These are phyloP conservation scores for Sebastes diaconus DNA, from an alignment of 2,797 vertebrate species.

Conservation along the genomic window DNA sequence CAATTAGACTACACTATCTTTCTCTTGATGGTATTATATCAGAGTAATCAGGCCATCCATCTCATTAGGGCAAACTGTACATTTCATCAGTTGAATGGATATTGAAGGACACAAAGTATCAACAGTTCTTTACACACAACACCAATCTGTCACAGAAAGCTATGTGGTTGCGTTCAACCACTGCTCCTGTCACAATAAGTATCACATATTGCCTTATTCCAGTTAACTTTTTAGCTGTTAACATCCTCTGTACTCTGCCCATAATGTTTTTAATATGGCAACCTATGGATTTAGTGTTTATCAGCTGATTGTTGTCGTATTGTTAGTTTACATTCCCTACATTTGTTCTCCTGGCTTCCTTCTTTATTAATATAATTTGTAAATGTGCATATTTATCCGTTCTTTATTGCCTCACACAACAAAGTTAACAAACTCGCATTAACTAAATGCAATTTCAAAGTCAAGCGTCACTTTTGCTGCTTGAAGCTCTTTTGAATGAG, in stretches of 20 bases:
- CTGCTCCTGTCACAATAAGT: not conserved
- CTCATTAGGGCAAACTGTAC: not conserved
- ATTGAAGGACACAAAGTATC: not conserved
- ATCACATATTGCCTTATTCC: not conserved
- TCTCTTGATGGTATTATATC: constrained; percentile 10
- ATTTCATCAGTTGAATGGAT: constrained; percentile 17
- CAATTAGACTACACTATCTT: constrained; percentile 36
- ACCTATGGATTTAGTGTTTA: not conserved
- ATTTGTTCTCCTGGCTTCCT: not conserved
- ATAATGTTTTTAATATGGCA: not conserved
- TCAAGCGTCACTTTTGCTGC: constrained; percentile 64
- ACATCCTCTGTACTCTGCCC: not conserved
- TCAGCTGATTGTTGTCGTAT: not conserved
- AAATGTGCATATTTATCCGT: not conserved
- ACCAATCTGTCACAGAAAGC: not conserved
- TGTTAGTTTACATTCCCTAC: not conserved
- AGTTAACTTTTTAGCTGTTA: not conserved
- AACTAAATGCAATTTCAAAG: constrained; percentile 62
- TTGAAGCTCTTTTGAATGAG: constrained; percentile 70
- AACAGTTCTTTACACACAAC: not conserved
- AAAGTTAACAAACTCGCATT: constrained; percentile 43
- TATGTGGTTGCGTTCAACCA: not conserved
- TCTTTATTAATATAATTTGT: not conserved
- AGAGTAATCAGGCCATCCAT: constrained; percentile 52
- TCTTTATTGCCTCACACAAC: not conserved